These are phyloP conservation scores for Lasioglossum zephyrum DNA, from an alignment of 2,888 invertebrate species.

Conservation along the genomic window DNA sequence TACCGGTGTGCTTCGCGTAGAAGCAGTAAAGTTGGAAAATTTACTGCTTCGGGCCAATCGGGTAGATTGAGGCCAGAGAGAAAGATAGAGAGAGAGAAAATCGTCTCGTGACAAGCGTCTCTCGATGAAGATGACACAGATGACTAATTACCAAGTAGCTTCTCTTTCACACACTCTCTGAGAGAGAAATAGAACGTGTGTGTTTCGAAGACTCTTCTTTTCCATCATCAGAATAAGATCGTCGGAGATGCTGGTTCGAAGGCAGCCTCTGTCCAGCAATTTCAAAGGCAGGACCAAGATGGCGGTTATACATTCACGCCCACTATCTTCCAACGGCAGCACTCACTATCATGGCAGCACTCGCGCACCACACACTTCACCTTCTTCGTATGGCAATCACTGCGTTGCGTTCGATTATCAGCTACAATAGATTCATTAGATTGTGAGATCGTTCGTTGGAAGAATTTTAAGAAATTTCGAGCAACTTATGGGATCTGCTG, in stretches of 20 bases:
- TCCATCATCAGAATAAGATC: neutral
- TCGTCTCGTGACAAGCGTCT: conserved; percentile 5
- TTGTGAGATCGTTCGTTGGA: neutral
- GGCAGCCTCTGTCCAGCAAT: conserved; percentile 27
- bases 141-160: conserved; percentile 42
- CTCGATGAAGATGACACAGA: conserved; percentile 22
- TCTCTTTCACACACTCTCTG: neutral
- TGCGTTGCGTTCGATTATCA: neutral
- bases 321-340: conserved; percentile 1
- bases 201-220: neutral
- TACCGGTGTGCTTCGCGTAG: conserved; percentile 23
- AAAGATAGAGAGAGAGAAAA: neutral
- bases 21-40: conserved; percentile 39
- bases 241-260: neutral
- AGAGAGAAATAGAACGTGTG: neutral
- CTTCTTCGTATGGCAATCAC: neutral
- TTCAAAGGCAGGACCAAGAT: conserved; percentile 9
- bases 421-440: neutral
- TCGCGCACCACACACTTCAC: neutral
- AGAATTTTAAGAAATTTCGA: neutral
- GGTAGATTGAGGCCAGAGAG: conserved; percentile 21
- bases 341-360: conserved; percentile 13
- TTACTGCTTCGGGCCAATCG: conserved; percentile 39
- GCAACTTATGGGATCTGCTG: neutral
- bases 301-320: neutral